Conservation (phyloP, 2,113 vertebrate genomes). For the Nycticebus coucang region DNA sequence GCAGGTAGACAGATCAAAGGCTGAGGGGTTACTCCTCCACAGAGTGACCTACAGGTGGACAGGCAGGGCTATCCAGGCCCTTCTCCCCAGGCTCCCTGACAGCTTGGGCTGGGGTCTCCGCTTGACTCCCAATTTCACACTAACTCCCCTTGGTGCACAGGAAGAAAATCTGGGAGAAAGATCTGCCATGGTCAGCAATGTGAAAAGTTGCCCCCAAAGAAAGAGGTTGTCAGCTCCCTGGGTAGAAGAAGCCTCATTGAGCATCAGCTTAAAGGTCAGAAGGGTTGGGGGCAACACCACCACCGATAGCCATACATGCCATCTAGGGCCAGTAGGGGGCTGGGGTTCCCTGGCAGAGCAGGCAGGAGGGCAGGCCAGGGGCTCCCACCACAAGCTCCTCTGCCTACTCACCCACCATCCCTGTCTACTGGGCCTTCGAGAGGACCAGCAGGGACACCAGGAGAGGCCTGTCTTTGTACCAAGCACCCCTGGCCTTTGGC, state of each 20-base stretch:
- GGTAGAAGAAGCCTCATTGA: no score
- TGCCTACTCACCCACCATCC: rapidly evolving
- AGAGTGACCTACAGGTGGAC: background rate
- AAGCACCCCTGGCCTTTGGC: background rate
- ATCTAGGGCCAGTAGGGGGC: rapidly evolving
- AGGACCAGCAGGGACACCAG: background rate
- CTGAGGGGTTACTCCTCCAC: rapidly evolving
- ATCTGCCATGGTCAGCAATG: rapidly evolving
- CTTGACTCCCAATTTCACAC: rapidly evolving
- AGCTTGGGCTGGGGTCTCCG: rapidly evolving
- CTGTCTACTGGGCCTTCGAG: background rate
- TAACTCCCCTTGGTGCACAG: background rate
- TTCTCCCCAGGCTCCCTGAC: background rate
- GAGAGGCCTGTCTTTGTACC: background rate
- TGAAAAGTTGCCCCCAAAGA: no score
- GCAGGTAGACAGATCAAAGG: rapidly evolving
- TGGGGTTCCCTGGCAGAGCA: rapidly evolving
- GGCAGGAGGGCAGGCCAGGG: no score
- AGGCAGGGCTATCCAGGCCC: background rate
- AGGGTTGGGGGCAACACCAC: rapidly evolving
- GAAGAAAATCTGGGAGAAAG: background rate
- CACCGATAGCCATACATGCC: background rate
- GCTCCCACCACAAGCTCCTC: background rate
- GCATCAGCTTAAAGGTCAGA: background rate
- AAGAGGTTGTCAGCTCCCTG: rapidly evolving